Base-by-base conservation (phyloP, 1,140 invertebrate genomes). In the Reticulitermes speratus region DNA sequence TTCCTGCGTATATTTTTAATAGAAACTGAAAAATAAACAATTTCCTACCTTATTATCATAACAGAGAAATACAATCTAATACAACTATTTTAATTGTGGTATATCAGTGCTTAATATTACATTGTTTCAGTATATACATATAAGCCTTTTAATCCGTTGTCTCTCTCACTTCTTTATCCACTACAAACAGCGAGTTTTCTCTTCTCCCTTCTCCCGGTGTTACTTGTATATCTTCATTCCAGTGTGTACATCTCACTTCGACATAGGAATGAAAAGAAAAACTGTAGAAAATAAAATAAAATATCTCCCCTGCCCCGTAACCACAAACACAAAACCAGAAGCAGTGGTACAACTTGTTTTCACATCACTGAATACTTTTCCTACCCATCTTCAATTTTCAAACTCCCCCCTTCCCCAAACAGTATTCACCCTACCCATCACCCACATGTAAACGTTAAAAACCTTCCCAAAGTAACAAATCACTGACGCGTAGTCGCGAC, bases 401-500 rank as follows among this genome's bases (percentile, higher is more conserved):
- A 75, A 25, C 65, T 30, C 8, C 65, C 65, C 25, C 65, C n/a
- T 6, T 30, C n/a, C 65, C 8, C 25, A 30, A 8, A 9, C 65
- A n/a, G n/a, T 30, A 8, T 75, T 75, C 65, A 30, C n/a, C 65
- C 65, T 3, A 75, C 7, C 65, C 65, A 75, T 75, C 65, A 75
- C 65, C 65, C 65, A 75, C 65, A 75, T 75, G 65, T 30, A 75
- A 75, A 75, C 65, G 65, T 75, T 75, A 75, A 75, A 75, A 75
- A 75, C 65, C 65, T 75, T 75, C 65, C 65, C 65, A 75, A 75
- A 75, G 65, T 75, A 75, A 75, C 65, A 75, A 75, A 75, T 75
- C 65, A 75, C 25, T 75, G 65, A 75, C 65, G 65, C 65, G 65
- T 75, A 30, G 8, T 75, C 65, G 14, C 65, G 65, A 25, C 65